Percentiles rank a stretch among this genome's conserved stretches.
These are phyloP conservation scores for Phortica magna DNA, from an alignment of 2,888 invertebrate species.

Conservation along the genomic window DNA sequence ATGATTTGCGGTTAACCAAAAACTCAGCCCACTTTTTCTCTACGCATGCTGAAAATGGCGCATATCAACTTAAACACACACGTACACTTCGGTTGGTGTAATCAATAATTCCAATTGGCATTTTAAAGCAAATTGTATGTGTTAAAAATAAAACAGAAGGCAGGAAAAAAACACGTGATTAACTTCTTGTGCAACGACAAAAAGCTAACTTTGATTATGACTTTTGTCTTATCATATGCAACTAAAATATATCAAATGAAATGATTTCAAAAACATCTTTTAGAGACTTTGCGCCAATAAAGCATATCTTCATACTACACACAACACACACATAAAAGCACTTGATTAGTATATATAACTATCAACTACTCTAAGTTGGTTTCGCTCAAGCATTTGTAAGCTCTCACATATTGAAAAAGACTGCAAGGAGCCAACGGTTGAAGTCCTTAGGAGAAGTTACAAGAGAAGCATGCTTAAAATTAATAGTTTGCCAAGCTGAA, in stretches of 20 bases:
- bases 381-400: neutral
- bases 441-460: neutral
- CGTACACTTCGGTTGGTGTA: neutral
- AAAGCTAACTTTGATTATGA: no score
- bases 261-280: no score
- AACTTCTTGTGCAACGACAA: neutral
- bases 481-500: slow-evolving; percentile 75
- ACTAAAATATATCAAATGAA: no score
- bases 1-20: slow-evolving; percentile 62
- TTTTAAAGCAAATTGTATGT: slow-evolving; percentile 45
- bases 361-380: neutral
- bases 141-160: neutral
- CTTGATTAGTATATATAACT: slow-evolving; percentile 1
- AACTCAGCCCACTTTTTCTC: slow-evolving; percentile 51
- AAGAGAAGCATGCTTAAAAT: slow-evolving; percentile 59
- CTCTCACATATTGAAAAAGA: slow-evolving; percentile 1
- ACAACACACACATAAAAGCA: no score
- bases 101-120: slow-evolving; percentile 50
- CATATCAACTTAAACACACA: neutral
- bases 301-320: slow-evolving; percentile 11
- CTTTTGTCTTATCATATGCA: no score
- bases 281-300: slow-evolving; percentile 14
- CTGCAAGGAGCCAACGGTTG: neutral
- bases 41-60: neutral
- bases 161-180: neutral